A percentile compares a stretch with the other conserved stretches of the same genome.
phyloP scores from a whole-genome alignment of 1,140 invertebrate species.

The Proales similis region DNA sequence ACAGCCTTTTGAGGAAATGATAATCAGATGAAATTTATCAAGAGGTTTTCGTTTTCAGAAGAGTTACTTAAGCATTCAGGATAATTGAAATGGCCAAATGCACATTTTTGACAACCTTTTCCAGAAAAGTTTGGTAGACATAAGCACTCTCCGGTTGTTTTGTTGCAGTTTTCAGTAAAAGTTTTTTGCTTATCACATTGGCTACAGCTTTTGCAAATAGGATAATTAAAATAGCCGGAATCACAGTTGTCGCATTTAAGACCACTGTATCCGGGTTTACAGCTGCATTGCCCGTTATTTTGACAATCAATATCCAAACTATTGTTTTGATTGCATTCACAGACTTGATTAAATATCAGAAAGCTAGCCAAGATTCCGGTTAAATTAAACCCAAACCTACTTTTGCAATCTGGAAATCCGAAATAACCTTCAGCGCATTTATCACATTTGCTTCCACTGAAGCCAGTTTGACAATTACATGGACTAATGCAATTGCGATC shows the following conservation, averaged over 20 bases:
- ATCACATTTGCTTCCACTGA: conserved; percentile 79
- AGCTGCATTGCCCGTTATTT: conserved; percentile 77
- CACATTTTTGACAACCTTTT: conserved; percentile 82
- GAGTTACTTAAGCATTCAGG: too few relatives aligned
- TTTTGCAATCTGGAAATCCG: conserved; percentile 84
- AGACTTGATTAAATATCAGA: too few relatives aligned
- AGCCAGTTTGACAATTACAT: conserved; percentile 84
- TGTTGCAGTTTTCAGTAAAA: conserved; percentile 73
- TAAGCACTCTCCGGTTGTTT: conserved; percentile 76
- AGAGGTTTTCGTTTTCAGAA: too few relatives aligned
- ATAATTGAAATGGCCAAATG: conserved; percentile 59
- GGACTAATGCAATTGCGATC: conserved; percentile 72
- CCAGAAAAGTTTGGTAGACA: conserved; percentile 83
- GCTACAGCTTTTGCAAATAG: conserved; percentile 60
- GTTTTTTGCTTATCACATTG: too few relatives aligned
- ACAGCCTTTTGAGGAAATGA: too few relatives aligned
- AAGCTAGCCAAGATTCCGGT: too few relatives aligned
- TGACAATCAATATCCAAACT: conserved; percentile 77
- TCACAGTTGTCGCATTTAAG: conserved; percentile 73
- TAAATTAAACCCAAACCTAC: too few relatives aligned
- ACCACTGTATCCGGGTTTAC: conserved; percentile 79
- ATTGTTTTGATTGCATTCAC: conserved; percentile 82
- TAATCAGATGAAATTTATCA: too few relatives aligned
- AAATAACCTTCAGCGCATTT: conserved; percentile 85
- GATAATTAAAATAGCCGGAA: conserved; percentile 41